Conservation (phyloP, 2,797 vertebrate genomes). For the Diplodus sargus region DNA sequence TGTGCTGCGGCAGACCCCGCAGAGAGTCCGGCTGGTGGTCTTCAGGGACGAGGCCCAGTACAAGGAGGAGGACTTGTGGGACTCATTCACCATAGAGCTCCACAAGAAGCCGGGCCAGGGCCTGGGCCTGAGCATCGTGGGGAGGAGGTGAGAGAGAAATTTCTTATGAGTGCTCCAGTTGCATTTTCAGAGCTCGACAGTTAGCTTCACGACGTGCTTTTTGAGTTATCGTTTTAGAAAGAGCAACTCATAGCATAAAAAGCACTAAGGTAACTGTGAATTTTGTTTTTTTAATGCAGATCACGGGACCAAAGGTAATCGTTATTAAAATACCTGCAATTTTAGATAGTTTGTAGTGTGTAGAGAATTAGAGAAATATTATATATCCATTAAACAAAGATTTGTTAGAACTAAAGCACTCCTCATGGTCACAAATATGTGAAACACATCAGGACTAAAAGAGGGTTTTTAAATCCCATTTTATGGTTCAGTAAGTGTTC, state of each 20-base stretch:
- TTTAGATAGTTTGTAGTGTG: conserved; percentile 1
- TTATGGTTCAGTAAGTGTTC: not conserved
- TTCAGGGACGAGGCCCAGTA: conserved; percentile 96
- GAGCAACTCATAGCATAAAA: not conserved
- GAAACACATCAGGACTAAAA: not conserved
- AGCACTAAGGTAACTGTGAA: conserved; percentile 29
- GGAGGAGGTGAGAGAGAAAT: conserved; percentile 88
- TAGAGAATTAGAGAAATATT: conserved; percentile 8
- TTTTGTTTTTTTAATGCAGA: conserved; percentile 69
- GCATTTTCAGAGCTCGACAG: not conserved
- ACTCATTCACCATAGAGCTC: conserved; percentile 91
- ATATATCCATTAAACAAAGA: not conserved
- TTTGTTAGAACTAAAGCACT: not conserved
- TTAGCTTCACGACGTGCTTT: not conserved
- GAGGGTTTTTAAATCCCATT: not conserved
- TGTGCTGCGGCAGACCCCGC: conserved; percentile 96
- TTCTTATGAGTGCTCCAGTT: not conserved
- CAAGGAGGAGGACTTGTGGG: conserved; percentile 97
- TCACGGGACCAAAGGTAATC: conserved; percentile 79
- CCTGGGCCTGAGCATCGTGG: conserved; percentile 96
- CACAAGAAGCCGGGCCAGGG: conserved; percentile 93
- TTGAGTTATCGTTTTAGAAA: not conserved
- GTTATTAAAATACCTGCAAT: not conserved
- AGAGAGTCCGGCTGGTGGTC: conserved; percentile 90
- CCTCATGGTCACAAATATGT: not conserved